Conservation (phyloP, 2,113 vertebrate species). For the Dissostichus mawsoni region DNA sequence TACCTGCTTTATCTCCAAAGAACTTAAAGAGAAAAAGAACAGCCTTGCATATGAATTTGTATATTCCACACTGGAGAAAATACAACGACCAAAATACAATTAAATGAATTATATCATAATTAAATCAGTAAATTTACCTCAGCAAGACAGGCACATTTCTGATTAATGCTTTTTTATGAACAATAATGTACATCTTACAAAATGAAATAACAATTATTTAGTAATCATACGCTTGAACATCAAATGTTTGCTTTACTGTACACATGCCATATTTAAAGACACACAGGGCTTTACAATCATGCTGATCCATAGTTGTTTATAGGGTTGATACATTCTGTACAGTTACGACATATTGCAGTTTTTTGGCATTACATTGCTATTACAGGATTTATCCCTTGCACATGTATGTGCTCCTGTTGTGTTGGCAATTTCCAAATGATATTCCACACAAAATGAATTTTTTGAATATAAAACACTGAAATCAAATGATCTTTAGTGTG, state of each 20-base stretch:
- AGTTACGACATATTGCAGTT: slow-evolving; percentile 35
- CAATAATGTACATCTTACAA: slow-evolving; percentile 82
- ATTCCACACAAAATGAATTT: background rate
- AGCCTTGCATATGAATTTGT: background rate
- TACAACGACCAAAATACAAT: background rate
- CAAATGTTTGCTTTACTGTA: slow-evolving; percentile 29
- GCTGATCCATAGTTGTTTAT: slow-evolving; percentile 37
- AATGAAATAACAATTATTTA: slow-evolving; percentile 68
- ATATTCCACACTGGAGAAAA: background rate
- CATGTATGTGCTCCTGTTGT: background rate
- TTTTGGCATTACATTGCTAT: slow-evolving; percentile 34
- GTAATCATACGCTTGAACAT: slow-evolving; percentile 55
- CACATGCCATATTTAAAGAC: slow-evolving; percentile 29
- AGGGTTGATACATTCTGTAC: slow-evolving; percentile 22
- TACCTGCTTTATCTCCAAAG: too few species aligned
- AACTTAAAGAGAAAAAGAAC: background rate
- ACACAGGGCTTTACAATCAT: slow-evolving; percentile 43
- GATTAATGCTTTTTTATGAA: slow-evolving; percentile 69
- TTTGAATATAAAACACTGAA: background rate
- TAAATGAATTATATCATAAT: background rate
- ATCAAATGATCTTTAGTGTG: background rate
- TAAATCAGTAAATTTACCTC: background rate
- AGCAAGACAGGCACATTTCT: slow-evolving; percentile 7
- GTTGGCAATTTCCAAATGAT: background rate
- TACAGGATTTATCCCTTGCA: background rate